Evolutionary conservation across 2,888 invertebrate genomes (phyloP).

Genomic region (Xestoiulus laeticollis): DNA sequence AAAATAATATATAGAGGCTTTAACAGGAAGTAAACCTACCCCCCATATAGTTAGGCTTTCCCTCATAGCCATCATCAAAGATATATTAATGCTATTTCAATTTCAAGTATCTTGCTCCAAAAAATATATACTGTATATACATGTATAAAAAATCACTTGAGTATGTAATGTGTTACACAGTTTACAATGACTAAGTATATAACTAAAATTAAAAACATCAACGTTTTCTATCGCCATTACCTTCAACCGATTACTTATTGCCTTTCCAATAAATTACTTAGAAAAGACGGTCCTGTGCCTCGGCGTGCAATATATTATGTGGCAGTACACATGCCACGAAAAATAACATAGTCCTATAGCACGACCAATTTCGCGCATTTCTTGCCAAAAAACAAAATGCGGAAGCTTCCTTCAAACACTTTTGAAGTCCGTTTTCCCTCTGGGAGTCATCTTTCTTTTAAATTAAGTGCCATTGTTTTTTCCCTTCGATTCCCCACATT

Average conservation of each 20-base stretch:
- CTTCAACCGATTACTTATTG: not conserved
- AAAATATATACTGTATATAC: too few relatives aligned
- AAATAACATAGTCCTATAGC: not conserved
- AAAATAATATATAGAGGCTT: too few relatives aligned
- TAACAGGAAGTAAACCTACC: too few relatives aligned
- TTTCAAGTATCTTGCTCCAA: not conserved
- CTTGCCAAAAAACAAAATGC: not conserved
- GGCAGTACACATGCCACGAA: not conserved
- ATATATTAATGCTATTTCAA: too few relatives aligned
- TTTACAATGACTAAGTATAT: too few relatives aligned
- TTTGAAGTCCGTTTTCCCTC: slow-evolving; percentile 33
- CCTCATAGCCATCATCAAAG: too few relatives aligned
- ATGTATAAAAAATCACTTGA: not conserved
- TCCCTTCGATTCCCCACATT: not conserved
- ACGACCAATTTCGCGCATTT: not conserved
- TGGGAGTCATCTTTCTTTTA: not conserved
- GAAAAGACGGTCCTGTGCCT: not conserved
- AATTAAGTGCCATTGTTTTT: slow-evolving; percentile 36
- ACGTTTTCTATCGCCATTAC: not conserved
- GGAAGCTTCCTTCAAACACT: slow-evolving; percentile 22
- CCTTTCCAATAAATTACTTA: not conserved
- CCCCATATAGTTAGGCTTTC: too few relatives aligned
- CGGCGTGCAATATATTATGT: not conserved
- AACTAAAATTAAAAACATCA: too few relatives aligned
- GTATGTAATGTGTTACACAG: not conserved